phyloP scores from a whole-genome alignment of 2,113 vertebrate species.

The Pluvialis apricaria region DNA sequence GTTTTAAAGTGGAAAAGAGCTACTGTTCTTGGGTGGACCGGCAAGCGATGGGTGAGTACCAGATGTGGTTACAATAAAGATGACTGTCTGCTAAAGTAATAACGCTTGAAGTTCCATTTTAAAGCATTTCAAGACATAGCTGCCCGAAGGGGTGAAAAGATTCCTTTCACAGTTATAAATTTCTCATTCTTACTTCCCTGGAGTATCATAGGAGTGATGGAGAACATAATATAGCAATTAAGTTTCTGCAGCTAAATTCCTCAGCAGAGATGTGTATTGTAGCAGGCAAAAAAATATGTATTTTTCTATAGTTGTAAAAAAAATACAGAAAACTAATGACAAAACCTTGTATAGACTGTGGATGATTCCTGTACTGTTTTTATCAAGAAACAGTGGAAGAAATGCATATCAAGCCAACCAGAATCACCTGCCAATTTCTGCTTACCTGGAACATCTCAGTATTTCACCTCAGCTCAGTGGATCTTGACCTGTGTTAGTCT shows the following conservation, averaged over 20 bases:
- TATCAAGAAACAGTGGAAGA: not conserved
- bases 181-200: constrained; percentile 27
- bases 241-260: constrained; percentile 5
- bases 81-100: constrained; percentile 18
- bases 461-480: not conserved
- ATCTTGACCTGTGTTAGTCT: not conserved
- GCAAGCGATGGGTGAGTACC: not conserved
- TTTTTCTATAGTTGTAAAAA: not conserved
- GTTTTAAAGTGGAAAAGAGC: not conserved
- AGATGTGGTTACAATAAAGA: not conserved
- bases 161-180: not conserved
- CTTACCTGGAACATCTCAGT: not conserved
- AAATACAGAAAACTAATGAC: not conserved
- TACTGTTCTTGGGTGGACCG: not conserved
- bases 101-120: constrained; percentile 14
- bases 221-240: constrained; percentile 40
- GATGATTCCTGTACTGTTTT: not conserved
- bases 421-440: not conserved
- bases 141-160: constrained; percentile 19
- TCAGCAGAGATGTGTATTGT: not conserved
- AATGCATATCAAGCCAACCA: not conserved
- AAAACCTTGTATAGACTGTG: not conserved
- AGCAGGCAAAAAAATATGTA: not conserved
- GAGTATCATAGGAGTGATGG: constrained; percentile 22
- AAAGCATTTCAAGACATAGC: not conserved